Base-by-base conservation (phyloP, 2,888 invertebrate genomes). In the Campoletis raptor region DNA sequence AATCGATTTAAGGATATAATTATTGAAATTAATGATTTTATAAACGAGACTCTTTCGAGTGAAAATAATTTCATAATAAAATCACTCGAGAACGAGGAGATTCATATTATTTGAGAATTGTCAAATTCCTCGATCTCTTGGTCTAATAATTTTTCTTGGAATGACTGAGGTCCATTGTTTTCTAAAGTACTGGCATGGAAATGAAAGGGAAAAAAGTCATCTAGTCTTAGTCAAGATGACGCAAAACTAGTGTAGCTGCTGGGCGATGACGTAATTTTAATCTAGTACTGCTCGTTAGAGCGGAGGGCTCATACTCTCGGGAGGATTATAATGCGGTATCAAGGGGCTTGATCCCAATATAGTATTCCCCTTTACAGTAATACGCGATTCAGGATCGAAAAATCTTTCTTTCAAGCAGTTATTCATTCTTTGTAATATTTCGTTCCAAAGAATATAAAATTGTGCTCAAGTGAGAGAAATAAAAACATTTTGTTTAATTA, bases 191-290 rank as follows among this genome's bases (percentile, higher is more conserved):
- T 36, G 21, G 69, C 42, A 72, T 24, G 12, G 15, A 54, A 52
- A 54, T 48, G 61, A 72, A 52, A 69, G 84, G 24, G 61, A 69
- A 78, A 69, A 37, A 77, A 48, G 30, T 67, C 24, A 18, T 42
- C 12, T 10, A 24, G 67, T 61, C 67, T 84, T 86, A 81, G 77
- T 30, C 40, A 52, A 24, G 21, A 76, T 82, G 79, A 82, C 82
- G 86, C 82, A 82, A 81, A 76, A 82, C 76, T 66, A 70, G 61
- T 69, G 64, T 54, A 69, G 69, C 54, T 72, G 69, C 54, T 72
- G 61, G 40, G n/a, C 70, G 70, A 77, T 84, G 86, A 85, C 86
- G 86, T 76, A 85, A 87, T 82, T 82, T 87, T 87, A 87, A 87
- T 87, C 84, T 87, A 81, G 81, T 76, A 73, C 69, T 40, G 81